A percentile compares a stretch with the other conserved stretches of the same genome.
These are phyloP conservation scores for Eolophus roseicapilla DNA, from an alignment of 2,113 vertebrate genomes.

Conservation along the genomic window DNA sequence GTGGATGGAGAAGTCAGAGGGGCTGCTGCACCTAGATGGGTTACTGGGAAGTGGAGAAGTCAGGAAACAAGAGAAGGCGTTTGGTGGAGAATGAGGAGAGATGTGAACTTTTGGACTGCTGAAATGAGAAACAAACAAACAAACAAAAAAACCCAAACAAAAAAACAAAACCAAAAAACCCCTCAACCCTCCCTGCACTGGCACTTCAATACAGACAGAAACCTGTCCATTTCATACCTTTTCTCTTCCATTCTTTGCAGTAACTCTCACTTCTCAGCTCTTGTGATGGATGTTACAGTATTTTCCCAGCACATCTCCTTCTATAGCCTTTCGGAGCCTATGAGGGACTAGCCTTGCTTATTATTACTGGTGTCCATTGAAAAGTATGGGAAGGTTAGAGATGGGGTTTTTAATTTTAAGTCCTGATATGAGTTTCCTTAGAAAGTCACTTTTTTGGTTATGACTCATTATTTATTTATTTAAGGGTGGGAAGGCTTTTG, in stretches of 20 bases:
- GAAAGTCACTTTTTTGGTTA: background rate
- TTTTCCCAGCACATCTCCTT: background rate
- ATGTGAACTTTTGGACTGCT: background rate
- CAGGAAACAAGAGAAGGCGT: background rate
- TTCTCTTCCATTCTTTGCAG: background rate
- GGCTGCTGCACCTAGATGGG: background rate
- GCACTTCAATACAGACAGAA: background rate
- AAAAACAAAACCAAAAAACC: no score
- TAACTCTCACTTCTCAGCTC: background rate
- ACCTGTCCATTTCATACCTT: background rate
- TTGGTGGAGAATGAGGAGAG: background rate
- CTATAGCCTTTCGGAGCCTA: background rate
- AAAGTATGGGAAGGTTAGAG: background rate
- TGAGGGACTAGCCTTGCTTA: background rate
- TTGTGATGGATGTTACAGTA: background rate
- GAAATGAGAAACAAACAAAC: background rate
- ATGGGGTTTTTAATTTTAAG: background rate
- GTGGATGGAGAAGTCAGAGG: background rate
- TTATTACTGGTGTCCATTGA: background rate
- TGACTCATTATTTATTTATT: background rate
- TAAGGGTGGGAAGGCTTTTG: background rate
- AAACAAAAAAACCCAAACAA: no score
- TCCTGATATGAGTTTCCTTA: background rate
- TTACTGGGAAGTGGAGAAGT: background rate
- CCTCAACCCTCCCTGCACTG: background rate